Percentiles rank a stretch among this genome's conserved stretches.
phyloP scores from a whole-genome alignment of 2,888 invertebrate species.

The Conomelus anceps region DNA sequence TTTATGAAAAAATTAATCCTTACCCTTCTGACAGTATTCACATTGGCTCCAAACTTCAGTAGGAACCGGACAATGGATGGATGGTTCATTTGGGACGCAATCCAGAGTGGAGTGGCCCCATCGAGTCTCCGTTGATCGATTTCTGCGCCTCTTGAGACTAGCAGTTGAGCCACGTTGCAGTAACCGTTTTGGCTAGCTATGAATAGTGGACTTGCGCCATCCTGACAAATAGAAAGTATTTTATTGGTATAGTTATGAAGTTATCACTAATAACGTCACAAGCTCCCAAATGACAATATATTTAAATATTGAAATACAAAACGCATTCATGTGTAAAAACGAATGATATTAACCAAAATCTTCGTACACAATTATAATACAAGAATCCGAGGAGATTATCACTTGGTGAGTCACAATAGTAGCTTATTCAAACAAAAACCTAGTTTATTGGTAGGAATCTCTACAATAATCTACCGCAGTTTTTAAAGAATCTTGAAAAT shows the following conservation, averaged over 20 bases:
- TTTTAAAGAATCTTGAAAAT: too few relatives aligned
- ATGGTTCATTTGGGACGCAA: constrained; percentile 92
- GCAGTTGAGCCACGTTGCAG: constrained; percentile 63
- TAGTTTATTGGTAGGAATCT: too few relatives aligned
- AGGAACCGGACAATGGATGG: constrained; percentile 69
- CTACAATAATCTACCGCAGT: too few relatives aligned
- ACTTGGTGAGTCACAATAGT: too few relatives aligned
- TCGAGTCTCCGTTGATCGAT: constrained; percentile 71
- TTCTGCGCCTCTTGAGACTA: constrained; percentile 65
- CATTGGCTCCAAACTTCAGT: constrained; percentile 67
- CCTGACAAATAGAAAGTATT: constrained; percentile 48
- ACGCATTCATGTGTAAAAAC: too few relatives aligned
- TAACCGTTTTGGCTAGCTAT: constrained; percentile 94
- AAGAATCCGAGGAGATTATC: too few relatives aligned
- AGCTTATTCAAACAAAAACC: too few relatives aligned
- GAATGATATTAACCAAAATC: too few relatives aligned
- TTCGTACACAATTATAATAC: too few relatives aligned
- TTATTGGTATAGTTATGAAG: background rate
- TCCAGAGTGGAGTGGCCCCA: constrained; percentile 87
- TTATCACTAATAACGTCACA: too few relatives aligned
- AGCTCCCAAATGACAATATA: too few relatives aligned
- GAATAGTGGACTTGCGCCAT: constrained; percentile 84
- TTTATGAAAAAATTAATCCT: constrained; percentile 35
- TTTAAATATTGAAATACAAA: too few relatives aligned
- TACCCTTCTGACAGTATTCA: constrained; percentile 75